Percentiles rank a stretch among this genome's conserved stretches.
Conservation (phyloP, 2,888 invertebrate species). For the Drosophila ezoana region DNA sequence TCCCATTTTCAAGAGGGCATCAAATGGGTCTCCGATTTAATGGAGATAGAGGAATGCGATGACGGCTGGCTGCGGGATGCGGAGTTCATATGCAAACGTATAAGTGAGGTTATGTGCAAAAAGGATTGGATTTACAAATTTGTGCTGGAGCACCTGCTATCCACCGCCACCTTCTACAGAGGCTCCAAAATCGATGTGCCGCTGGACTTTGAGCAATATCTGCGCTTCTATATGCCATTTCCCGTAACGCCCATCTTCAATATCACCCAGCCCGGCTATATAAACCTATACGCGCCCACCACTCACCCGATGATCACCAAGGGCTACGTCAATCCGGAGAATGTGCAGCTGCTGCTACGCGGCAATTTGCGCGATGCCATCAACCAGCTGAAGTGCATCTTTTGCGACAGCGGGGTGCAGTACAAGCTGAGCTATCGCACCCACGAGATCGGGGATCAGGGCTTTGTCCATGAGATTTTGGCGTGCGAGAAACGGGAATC, state of each 20-base stretch:
- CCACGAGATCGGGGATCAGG: constrained; percentile 65
- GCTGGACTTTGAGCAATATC: constrained; percentile 54
- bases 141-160: constrained; percentile 42
- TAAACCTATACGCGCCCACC: constrained; percentile 43
- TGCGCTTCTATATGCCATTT: constrained; percentile 59
- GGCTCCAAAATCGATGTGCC: constrained; percentile 65
- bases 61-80: constrained; percentile 55
- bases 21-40: constrained; percentile 52
- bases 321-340: constrained; percentile 59
- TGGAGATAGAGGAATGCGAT: constrained; percentile 53
- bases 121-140: constrained; percentile 56
- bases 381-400: constrained; percentile 25
- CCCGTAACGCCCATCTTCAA: constrained; percentile 61
- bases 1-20: constrained; percentile 59
- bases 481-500: constrained; percentile 52
- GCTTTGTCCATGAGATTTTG: constrained; percentile 62
- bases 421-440: constrained; percentile 58
- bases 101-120: constrained; percentile 51
- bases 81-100: constrained; percentile 39
- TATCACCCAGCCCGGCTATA: constrained; percentile 54
- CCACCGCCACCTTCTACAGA: constrained; percentile 61
- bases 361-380: constrained; percentile 60
- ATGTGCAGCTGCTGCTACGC: constrained; percentile 50
- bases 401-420: constrained; percentile 45
- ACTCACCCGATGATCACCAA: constrained; percentile 56